Percentiles rank a stretch among this genome's conserved stretches.
phyloP scores from a whole-genome alignment of 2,113 vertebrate species.

The Sinocyclocheilus anophthalmus region DNA sequence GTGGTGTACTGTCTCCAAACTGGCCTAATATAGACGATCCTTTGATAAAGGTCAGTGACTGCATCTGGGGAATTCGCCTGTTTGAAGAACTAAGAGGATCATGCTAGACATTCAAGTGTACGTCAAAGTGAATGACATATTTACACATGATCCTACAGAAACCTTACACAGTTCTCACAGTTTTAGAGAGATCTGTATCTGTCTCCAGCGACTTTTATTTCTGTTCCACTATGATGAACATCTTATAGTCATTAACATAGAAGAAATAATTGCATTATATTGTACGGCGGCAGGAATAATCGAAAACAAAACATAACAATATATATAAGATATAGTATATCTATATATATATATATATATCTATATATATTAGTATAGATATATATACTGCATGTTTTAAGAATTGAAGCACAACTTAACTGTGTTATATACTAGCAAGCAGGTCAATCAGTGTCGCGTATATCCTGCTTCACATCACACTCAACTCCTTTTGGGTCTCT shows the following conservation, averaged over 20 bases:
- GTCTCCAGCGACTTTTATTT: not conserved
- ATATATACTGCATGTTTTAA: too few species aligned
- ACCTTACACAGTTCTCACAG: not conserved
- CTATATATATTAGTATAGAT: too few species aligned
- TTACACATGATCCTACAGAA: not conserved
- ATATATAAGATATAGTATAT: too few species aligned
- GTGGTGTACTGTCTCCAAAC: constrained; percentile 93
- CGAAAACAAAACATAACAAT: too few species aligned
- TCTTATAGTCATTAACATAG: not conserved
- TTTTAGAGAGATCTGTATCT: not conserved
- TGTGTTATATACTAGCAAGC: too few species aligned
- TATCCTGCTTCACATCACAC: too few species aligned
- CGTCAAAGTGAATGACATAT: constrained; percentile 61
- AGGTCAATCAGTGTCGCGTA: too few species aligned
- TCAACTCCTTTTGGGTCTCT: too few species aligned
- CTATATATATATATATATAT: too few species aligned
- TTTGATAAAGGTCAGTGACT: constrained; percentile 94
- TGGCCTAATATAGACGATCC: too few species aligned
- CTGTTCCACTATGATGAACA: not conserved
- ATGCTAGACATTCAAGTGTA: constrained; percentile 92
- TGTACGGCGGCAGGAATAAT: too few species aligned
- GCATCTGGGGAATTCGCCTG: constrained; percentile 96
- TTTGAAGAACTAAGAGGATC: constrained; percentile 96
- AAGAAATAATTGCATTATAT: not conserved
- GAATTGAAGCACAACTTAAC: too few species aligned